Percentiles rank a stretch among this genome's conserved stretches.
phyloP scores from a whole-genome alignment of 2,113 vertebrate genomes.

The Paramormyrops kingsleyae region DNA sequence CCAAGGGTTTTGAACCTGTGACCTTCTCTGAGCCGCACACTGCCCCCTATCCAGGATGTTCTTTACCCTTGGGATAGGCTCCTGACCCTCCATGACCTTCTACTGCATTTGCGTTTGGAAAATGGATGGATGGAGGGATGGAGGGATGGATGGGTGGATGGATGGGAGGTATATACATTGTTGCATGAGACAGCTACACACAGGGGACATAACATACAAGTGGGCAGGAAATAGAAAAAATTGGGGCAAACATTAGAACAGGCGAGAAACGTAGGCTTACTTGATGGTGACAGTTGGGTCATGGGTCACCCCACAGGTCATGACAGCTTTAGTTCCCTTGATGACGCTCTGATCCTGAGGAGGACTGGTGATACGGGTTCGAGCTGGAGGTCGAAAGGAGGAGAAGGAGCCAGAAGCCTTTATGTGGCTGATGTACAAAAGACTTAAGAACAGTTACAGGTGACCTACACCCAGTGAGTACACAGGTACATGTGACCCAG shows the following conservation, averaged over 20 bases:
- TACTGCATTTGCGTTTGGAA: background rate
- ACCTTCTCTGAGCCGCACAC: background rate
- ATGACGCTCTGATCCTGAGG: conserved; percentile 95
- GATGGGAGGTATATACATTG: background rate
- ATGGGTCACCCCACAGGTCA: conserved; percentile 88
- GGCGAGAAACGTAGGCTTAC: conserved; percentile 45
- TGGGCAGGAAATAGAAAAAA: background rate
- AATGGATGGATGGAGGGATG: background rate
- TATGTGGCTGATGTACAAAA: background rate
- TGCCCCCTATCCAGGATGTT: background rate
- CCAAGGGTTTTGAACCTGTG: background rate
- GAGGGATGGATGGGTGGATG: background rate
- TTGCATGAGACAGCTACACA: background rate
- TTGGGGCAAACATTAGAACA: no score
- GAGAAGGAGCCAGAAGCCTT: background rate
- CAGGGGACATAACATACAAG: background rate
- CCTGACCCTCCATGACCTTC: background rate
- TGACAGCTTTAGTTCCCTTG: conserved; percentile 90
- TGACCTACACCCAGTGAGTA: background rate
- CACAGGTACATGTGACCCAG: background rate
- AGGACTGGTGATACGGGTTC: conserved; percentile 83
- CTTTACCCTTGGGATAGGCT: background rate
- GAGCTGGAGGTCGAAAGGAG: conserved; percentile 57
- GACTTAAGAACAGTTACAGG: background rate
- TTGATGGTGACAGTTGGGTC: conserved; percentile 84